Evolutionary conservation across 2,888 invertebrate genomes (phyloP).

Genomic region (Eupithecia pulchellata): DNA sequence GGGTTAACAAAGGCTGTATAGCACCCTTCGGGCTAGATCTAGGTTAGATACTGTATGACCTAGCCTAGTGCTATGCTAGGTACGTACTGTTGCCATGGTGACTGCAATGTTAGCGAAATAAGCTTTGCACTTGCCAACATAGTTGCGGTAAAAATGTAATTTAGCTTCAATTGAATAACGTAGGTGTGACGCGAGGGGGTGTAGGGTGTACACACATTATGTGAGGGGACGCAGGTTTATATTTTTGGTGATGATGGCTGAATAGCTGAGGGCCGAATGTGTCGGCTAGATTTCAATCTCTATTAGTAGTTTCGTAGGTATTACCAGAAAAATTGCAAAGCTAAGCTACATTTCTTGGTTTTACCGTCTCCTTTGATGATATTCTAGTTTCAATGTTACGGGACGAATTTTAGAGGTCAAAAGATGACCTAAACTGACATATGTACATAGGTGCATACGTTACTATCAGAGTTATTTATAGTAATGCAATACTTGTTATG

Average conservation of each 20-base stretch:
- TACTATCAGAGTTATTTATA: too few relatives aligned
- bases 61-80: background rate
- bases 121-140: slow-evolving; percentile 23
- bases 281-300: background rate
- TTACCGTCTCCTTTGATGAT: background rate
- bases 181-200: background rate
- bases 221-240: background rate
- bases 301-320: background rate
- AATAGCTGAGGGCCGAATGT: background rate
- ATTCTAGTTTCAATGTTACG: too few relatives aligned
- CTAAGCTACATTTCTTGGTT: background rate
- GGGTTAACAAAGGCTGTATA: slow-evolving; percentile 33
- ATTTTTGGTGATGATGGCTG: background rate
- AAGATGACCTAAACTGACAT: too few relatives aligned
- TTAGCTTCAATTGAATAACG: background rate
- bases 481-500: too few relatives aligned
- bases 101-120: slow-evolving; percentile 39
- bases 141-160: background rate
- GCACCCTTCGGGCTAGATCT: slow-evolving; percentile 30
- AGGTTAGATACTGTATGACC: slow-evolving; percentile 25
- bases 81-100: slow-evolving; percentile 10
- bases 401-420: too few relatives aligned
- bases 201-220: background rate
- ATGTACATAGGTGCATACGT: too few relatives aligned
- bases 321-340: too few relatives aligned